phyloP scores from a whole-genome alignment of 1,140 invertebrate genomes.

The Pentalonia nigronervosa region DNA sequence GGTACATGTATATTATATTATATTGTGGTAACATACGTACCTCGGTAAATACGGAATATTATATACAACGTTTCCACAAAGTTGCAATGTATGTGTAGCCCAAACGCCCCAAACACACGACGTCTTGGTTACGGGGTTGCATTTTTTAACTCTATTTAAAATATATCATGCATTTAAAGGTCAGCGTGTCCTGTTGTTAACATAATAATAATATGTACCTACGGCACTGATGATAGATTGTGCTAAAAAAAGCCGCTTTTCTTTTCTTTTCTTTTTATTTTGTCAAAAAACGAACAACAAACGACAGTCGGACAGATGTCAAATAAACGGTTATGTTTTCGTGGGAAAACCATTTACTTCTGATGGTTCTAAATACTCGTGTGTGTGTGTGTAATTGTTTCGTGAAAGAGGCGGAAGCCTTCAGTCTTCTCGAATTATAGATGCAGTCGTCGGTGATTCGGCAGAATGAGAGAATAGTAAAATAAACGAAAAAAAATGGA shows the following conservation, averaged over 20 bases:
- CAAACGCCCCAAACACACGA: not conserved
- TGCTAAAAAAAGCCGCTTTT: constrained; percentile 8
- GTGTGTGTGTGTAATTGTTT: not conserved
- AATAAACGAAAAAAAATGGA: constrained; percentile 11
- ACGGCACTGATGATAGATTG: not conserved
- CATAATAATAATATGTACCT: not conserved
- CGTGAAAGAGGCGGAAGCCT: constrained; percentile 27
- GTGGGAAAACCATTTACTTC: not conserved
- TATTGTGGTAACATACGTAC: not conserved
- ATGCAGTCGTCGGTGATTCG: not conserved
- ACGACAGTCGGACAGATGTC: constrained; percentile 7
- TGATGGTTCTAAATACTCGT: not conserved
- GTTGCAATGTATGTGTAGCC: not conserved
- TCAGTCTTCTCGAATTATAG: constrained; percentile 5
- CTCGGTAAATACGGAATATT: not conserved
- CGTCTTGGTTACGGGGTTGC: not conserved
- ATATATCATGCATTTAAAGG: not conserved
- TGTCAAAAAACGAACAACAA: not conserved
- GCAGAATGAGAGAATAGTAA: not conserved
- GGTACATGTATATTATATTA: not conserved
- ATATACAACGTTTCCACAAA: not conserved
- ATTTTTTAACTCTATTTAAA: constrained; percentile 8
- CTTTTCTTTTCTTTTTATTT: not conserved
- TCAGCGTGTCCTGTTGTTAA: not conserved
- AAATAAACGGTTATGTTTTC: not conserved